Base-by-base conservation (phyloP, 2,113 vertebrate species). In the Neomonachus schauinslandi region DNA sequence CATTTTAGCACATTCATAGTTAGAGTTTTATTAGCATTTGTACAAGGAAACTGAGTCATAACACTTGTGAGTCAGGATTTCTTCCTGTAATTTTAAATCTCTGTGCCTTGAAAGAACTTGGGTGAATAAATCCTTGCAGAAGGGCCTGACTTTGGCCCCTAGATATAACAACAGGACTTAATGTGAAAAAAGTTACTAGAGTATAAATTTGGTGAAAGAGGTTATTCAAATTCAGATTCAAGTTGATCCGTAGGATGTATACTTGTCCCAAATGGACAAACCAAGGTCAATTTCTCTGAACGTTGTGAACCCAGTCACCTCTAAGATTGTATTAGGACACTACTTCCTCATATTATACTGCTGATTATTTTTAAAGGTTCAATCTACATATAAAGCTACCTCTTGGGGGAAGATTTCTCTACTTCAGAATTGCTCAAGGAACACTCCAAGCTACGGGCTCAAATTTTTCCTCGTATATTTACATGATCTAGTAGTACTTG, bases 161-260 rank as follows among this genome's bases (percentile, higher is more conserved):
- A 46, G 24, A 42, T 76, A 49, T 53, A 84, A 14, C 24, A 76
- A 72, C 10, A 36, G 13, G 8, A 19, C 39, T 97, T 88, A 96
- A 94, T 33, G 7, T 55, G 39, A 89, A 93, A 80, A 1, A 10
- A 93, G 63, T 85, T 72, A 51, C 49, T 51, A 3, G 21, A 88
- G 24, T 67, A 18, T 59, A 87, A 71, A 28, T n/a, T 76, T 95
- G 39, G 42, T 84, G 33, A 51, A 72, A 96, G n/a, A 88, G 61
- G 76, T 96, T 81, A 88, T 51, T 18, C 24, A 91, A 97, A 95
- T 87, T 92, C 91, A 96, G 82, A 74, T 76, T 85, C 84, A 57
- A 88, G 51, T 53, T 95, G 77, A 94, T 85, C 57, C 51, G 93
- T 76, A 74, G 55, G 10, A 7, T 53, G 10, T 39, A 33, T 51